A percentile compares a stretch with the other conserved stretches of the same genome.
These are phyloP conservation scores for Microchrysa polita DNA, from an alignment of 2,888 invertebrate genomes.

Conservation along the genomic window DNA sequence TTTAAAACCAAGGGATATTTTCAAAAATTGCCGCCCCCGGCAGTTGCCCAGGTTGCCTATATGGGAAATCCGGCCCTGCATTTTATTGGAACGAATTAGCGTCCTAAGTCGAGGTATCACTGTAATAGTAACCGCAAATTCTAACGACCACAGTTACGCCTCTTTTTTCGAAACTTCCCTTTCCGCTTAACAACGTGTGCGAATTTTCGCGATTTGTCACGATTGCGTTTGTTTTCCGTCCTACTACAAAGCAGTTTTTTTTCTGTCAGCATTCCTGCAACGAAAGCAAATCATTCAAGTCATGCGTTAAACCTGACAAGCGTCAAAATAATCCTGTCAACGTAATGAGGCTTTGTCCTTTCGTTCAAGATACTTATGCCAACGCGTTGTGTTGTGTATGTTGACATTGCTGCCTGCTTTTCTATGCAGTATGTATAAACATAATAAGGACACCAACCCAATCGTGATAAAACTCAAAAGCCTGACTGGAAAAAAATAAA, in stretches of 20 bases:
- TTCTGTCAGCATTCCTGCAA: neutral
- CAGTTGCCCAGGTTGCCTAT: too few relatives aligned
- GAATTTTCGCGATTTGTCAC: neutral
- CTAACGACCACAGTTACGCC: too few relatives aligned
- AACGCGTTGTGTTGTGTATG: neutral
- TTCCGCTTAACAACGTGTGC: neutral
- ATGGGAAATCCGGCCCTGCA: too few relatives aligned
- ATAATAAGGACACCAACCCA: slow-evolving; percentile 7
- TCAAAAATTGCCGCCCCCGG: too few relatives aligned
- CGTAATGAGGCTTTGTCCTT: slow-evolving; percentile 30
- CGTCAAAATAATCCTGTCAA: slow-evolving; percentile 39
- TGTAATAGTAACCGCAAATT: too few relatives aligned
- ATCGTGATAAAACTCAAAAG: neutral
- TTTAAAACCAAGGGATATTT: too few relatives aligned
- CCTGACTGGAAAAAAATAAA: slow-evolving; percentile 5
- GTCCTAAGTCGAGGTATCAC: too few relatives aligned
- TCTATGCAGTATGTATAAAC: neutral
- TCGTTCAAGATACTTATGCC: neutral
- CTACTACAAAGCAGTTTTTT: neutral
- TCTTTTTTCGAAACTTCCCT: too few relatives aligned
- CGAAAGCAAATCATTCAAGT: neutral
- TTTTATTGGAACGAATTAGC: too few relatives aligned
- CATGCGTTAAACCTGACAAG: slow-evolving; percentile 41
- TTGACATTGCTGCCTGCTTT: neutral
- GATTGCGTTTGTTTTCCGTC: neutral